Evolutionary conservation across 2,113 vertebrate species (phyloP), one percentile per base, ranked within the genome.

Genomic region (Rhinolophus ferrumequinum): DNA sequence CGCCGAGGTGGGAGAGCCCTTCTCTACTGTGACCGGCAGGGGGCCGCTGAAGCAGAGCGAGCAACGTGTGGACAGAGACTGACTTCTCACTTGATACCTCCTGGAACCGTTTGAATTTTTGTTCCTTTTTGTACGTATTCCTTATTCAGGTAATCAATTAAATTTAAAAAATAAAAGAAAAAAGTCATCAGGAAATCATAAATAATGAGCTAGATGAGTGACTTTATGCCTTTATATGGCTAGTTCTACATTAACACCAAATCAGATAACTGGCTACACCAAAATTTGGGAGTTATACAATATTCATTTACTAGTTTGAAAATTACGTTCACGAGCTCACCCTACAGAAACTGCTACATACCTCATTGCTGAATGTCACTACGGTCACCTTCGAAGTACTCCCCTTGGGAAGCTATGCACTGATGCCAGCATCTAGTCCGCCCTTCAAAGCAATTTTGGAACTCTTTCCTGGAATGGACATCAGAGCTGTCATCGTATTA

Each of bases 51-150:
- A 86, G 87, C 26, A 2, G 5, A 11, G 41, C 1, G 16, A 30
- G 8, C 7, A 69, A 24, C 30, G 5, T 0, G 2, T 56, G 16
- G 18, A 52, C 13, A 56, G 52, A 84, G 54, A 26, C 1, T 19
- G 50, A 67, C 6, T 6, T 4, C 18, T n/a, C 41, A 21, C 26
- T 47, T 0, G 0, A 24, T 28, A 41, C 38, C 10, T 21, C 56
- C 8, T 30, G 35, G 60, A 79, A 60, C 30, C 21, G 22, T 44
- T 30, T 15, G 33, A 15, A 85, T 38, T 64, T 44, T 44, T 60
- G 24, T 89, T 64, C 4, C 6, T 82, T 50, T 50, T 52, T 30
- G n/a, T n/a, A 44, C 41, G 8, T 24, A 30, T 75, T 67, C 35
- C 4, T 47, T 93, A 44, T 44, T 72, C 35, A 93, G 35, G 22